Conservation (phyloP, 2,888 invertebrate genomes). For the Ischnura elegans region DNA sequence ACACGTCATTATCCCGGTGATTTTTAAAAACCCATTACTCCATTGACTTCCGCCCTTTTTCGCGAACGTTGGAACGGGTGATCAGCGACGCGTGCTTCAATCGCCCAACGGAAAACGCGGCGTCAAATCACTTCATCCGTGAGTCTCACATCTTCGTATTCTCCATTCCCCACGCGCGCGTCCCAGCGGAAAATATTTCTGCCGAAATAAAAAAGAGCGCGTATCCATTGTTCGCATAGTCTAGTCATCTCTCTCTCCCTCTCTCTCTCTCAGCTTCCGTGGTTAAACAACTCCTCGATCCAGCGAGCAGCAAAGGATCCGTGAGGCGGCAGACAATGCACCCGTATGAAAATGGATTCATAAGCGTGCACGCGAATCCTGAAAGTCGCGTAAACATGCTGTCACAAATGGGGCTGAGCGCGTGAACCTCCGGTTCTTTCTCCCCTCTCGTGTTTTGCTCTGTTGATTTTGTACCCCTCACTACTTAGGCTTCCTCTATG, state of each 20-base stretch:
- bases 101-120: background rate
- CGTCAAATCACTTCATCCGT: background rate
- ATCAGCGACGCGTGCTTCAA: background rate
- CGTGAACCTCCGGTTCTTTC: background rate
- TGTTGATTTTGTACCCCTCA: too few relatives aligned
- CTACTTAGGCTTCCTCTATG: too few relatives aligned
- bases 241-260: background rate
- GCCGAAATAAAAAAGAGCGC: background rate
- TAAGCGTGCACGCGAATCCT: background rate
- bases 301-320: slow-evolving; percentile 31
- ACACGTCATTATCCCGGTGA: background rate
- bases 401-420: background rate
- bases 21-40: background rate
- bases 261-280: background rate
- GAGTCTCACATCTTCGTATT: background rate
- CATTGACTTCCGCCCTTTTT: background rate
- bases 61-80: background rate
- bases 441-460: background rate
- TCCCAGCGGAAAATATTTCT: background rate
- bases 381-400: background rate
- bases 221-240: background rate
- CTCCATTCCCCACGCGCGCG: slow-evolving; percentile 5
- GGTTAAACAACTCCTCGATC: background rate
- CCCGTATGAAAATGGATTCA: slow-evolving; percentile 20
- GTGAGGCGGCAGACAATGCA: slow-evolving; percentile 30